A percentile compares a stretch with the other conserved stretches of the same genome.
phyloP scores from a whole-genome alignment of 2,888 invertebrate species.

The Caenorhabditis sp. region DNA sequence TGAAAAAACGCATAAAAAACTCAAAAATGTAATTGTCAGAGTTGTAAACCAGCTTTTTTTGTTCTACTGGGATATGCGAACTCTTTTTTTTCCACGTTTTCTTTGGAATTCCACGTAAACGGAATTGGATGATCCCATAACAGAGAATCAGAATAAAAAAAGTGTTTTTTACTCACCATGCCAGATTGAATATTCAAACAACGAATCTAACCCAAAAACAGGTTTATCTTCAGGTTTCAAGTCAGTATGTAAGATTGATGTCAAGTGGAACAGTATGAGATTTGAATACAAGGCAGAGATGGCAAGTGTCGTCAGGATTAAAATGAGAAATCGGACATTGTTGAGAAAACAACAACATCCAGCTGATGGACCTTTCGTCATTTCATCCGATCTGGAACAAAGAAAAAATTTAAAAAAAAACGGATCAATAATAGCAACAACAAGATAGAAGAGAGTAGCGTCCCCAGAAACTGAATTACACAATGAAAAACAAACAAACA shows the following conservation, averaged over 20 bases:
- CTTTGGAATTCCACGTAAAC: too few species aligned
- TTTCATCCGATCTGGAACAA: slow-evolving; percentile 25
- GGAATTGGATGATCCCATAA: too few species aligned
- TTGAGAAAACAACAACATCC: slow-evolving; percentile 54
- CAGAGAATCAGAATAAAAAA: too few species aligned
- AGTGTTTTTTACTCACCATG: slow-evolving; percentile 24
- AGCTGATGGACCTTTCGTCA: slow-evolving; percentile 39
- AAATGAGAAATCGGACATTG: slow-evolving; percentile 51
- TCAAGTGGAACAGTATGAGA: slow-evolving; percentile 55
- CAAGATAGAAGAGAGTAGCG: not conserved
- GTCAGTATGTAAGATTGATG: slow-evolving; percentile 45
- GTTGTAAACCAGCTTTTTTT: too few species aligned
- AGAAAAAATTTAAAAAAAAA: not conserved
- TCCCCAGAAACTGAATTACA: not conserved
- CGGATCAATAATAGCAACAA: not conserved
- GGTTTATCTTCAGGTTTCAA: slow-evolving; percentile 27
- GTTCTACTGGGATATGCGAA: too few species aligned
- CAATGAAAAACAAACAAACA: not conserved
- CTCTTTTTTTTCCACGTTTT: too few species aligned
- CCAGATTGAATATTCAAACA: slow-evolving; percentile 35
- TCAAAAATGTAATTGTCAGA: too few species aligned
- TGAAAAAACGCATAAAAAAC: too few species aligned
- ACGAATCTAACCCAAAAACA: slow-evolving; percentile 31
- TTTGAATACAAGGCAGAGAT: slow-evolving; percentile 55
- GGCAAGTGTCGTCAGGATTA: slow-evolving; percentile 47